Conservation (phyloP, 2,797 vertebrate genomes). For the Pseudocheirus occidentalis region DNA sequence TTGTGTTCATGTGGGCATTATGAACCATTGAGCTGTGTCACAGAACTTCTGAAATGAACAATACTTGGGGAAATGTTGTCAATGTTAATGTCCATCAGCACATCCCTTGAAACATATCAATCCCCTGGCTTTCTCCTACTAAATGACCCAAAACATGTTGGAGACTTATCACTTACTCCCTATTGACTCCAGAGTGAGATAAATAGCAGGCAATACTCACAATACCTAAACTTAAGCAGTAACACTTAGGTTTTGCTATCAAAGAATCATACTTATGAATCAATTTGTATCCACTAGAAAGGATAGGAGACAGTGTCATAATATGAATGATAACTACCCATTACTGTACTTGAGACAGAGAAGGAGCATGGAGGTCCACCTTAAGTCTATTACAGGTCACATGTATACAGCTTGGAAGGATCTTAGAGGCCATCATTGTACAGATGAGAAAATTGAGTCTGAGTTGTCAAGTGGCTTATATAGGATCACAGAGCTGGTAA, state of each 20-base stretch:
- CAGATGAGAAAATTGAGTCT: background rate
- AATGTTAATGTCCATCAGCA: background rate
- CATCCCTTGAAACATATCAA: background rate
- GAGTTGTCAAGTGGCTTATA: background rate
- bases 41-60: background rate
- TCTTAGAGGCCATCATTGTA: background rate
- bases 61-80: constrained; percentile 3
- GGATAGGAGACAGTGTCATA: background rate
- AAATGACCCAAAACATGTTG: background rate
- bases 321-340: background rate
- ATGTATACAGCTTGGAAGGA: background rate
- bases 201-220: background rate
- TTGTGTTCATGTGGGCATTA: background rate
- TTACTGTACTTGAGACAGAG: background rate
- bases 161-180: background rate
- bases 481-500: background rate
- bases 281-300: background rate
- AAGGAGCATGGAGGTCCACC: background rate
- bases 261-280: background rate
- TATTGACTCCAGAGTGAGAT: background rate
- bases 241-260: background rate
- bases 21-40: background rate
- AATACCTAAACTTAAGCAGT: background rate
- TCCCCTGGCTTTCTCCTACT: background rate
- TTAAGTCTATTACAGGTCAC: background rate